A percentile compares a stretch with the other conserved stretches of the same genome.
Evolutionary conservation across 2,888 invertebrate species (phyloP).

Genomic region (Zhuqinia jingwanae): DNA sequence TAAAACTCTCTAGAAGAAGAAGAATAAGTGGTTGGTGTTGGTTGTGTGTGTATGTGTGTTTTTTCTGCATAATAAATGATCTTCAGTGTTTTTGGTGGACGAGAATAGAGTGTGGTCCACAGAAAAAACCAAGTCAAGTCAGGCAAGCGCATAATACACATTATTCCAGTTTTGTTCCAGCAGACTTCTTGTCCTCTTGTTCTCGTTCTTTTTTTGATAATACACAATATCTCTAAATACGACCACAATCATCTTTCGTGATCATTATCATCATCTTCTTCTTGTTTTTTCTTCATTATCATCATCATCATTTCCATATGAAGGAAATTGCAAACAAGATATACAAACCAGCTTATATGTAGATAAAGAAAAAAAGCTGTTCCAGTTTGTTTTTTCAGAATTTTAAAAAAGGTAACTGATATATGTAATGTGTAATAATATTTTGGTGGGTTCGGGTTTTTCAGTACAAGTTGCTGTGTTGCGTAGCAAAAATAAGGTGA

Average conservation of each 20-base stretch:
- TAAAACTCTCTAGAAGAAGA: background rate
- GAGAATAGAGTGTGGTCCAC: too few relatives aligned
- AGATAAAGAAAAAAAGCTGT: background rate
- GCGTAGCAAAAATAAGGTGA: background rate
- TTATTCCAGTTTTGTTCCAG: conserved; percentile 60
- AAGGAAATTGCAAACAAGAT: background rate
- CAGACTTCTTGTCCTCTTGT: conserved; percentile 60
- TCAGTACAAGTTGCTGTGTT: background rate
- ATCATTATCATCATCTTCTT: conserved; percentile 3
- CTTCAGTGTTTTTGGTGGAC: background rate
- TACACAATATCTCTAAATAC: background rate
- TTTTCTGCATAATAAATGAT: background rate
- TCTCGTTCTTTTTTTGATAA: conserved; percentile 34
- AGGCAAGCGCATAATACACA: conserved; percentile 31
- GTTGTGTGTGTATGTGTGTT: background rate
- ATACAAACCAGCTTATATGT: too few relatives aligned
- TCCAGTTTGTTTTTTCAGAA: conserved; percentile 42
- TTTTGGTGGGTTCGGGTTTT: background rate
- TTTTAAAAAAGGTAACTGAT: conserved; percentile 50
- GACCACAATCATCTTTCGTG: background rate
- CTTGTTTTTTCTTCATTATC: too few relatives aligned
- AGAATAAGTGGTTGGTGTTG: background rate
- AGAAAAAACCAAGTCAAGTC: background rate
- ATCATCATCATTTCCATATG: conserved; percentile 50
- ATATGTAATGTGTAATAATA: background rate